phyloP scores from a whole-genome alignment of 2,888 invertebrate species.

The Cerastis rubricosa region DNA sequence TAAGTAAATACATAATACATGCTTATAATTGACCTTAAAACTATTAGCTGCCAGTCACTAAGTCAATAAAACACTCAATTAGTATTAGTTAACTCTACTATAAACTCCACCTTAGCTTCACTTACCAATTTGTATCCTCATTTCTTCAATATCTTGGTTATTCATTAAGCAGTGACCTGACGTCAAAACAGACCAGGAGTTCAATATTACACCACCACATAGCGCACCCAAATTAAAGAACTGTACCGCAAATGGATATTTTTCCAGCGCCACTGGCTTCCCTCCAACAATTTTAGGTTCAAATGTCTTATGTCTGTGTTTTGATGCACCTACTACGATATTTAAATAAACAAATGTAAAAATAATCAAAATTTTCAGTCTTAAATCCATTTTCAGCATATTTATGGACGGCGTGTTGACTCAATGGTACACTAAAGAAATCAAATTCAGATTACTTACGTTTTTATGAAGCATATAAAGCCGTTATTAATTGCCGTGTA shows the following conservation, averaged over 20 bases:
- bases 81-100: neutral
- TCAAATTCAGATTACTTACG: slow-evolving; percentile 28
- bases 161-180: slow-evolving; percentile 82
- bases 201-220: slow-evolving; percentile 80
- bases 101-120: slow-evolving; percentile 6
- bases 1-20: too few relatives aligned
- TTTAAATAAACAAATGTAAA: slow-evolving; percentile 16
- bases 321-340: slow-evolving; percentile 15
- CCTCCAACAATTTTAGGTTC: slow-evolving; percentile 79
- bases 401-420: slow-evolving; percentile 5
- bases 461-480: slow-evolving; percentile 50
- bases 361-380: slow-evolving; percentile 16
- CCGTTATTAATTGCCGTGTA: slow-evolving; percentile 22
- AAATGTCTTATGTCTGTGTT: slow-evolving; percentile 31
- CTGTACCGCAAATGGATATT: slow-evolving; percentile 76
- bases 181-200: slow-evolving; percentile 79
- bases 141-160: slow-evolving; percentile 72
- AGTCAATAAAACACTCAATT: neutral
- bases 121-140: slow-evolving; percentile 80
- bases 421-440: slow-evolving; percentile 1
- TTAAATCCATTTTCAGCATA: slow-evolving; percentile 4
- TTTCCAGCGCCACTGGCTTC: slow-evolving; percentile 65
- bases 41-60: neutral
- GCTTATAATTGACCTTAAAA: neutral
- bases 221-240: slow-evolving; percentile 78